Evolutionary conservation across 2,113 vertebrate genomes (phyloP).

Genomic region (Semnornis frantzii): DNA sequence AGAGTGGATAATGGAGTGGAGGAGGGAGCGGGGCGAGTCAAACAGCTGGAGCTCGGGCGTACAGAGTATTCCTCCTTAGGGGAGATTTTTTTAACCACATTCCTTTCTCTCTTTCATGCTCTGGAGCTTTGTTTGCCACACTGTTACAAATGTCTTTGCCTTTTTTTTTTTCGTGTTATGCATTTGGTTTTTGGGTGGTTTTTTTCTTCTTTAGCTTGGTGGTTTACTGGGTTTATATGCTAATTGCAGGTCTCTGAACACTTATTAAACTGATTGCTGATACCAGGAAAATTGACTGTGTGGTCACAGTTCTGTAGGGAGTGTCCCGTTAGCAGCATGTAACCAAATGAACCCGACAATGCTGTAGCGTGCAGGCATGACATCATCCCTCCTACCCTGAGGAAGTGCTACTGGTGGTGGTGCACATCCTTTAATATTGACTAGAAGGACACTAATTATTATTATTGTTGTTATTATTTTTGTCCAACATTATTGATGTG

Average conservation of each 20-base stretch:
- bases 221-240: constrained; percentile 39
- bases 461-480: neutral
- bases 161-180: neutral
- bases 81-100: constrained; percentile 71
- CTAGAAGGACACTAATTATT: neutral
- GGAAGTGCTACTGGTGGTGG: constrained; percentile 67
- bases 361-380: constrained; percentile 59
- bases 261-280: constrained; percentile 69
- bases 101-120: constrained; percentile 68
- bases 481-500: neutral
- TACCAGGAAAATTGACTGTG: constrained; percentile 50
- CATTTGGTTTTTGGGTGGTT: neutral
- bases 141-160: constrained; percentile 35
- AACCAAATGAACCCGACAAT: constrained; percentile 57
- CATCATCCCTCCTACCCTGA: constrained; percentile 69
- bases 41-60: constrained; percentile 49
- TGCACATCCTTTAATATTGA: constrained; percentile 45
- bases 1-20: constrained; percentile 61
- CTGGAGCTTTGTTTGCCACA: constrained; percentile 63
- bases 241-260: constrained; percentile 63
- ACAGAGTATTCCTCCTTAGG: constrained; percentile 63
- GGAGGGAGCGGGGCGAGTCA: constrained; percentile 56
- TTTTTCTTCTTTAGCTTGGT: neutral
- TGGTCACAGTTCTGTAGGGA: constrained; percentile 67
- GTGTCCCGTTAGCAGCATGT: constrained; percentile 61